phyloP scores from a whole-genome alignment of 2,113 vertebrate species.

The Paratilapia polleni region DNA sequence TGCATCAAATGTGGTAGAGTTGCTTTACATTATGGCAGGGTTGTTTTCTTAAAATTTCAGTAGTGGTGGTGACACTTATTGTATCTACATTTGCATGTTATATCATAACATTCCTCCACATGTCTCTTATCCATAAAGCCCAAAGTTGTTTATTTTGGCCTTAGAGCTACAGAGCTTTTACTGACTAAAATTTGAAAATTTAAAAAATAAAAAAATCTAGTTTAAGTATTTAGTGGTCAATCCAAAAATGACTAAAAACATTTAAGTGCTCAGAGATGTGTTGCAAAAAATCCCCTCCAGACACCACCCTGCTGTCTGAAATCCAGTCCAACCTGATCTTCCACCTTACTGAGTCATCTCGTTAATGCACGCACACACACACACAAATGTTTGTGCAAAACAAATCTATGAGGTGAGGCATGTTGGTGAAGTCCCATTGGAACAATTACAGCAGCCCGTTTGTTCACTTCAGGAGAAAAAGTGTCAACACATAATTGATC shows the following conservation, averaged over 20 bases:
- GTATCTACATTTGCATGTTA: no score
- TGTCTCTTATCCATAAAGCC: no score
- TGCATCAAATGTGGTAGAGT: not conserved
- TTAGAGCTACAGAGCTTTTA: no score
- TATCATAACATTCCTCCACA: not conserved
- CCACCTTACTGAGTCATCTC: accelerated
- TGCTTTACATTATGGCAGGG: not conserved
- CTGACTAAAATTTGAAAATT: no score
- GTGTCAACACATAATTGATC: not conserved
- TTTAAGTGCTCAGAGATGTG: not conserved
- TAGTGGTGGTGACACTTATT: not conserved
- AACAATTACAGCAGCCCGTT: not conserved
- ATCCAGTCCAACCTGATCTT: constrained; percentile 26
- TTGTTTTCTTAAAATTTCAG: not conserved
- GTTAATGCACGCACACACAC: not conserved
- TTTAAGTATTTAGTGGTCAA: no score
- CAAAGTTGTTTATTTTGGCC: no score
- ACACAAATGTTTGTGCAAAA: not conserved
- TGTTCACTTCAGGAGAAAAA: not conserved
- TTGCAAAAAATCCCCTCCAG: not conserved
- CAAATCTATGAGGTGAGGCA: not conserved
- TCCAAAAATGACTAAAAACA: not conserved
- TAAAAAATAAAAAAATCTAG: no score
- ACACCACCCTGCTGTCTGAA: not conserved
- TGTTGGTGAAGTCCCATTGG: no score